Evolutionary conservation across 2,888 invertebrate species (phyloP), one percentile per base, ranked within the genome.

Genomic region (Pomacea canaliculata): DNA sequence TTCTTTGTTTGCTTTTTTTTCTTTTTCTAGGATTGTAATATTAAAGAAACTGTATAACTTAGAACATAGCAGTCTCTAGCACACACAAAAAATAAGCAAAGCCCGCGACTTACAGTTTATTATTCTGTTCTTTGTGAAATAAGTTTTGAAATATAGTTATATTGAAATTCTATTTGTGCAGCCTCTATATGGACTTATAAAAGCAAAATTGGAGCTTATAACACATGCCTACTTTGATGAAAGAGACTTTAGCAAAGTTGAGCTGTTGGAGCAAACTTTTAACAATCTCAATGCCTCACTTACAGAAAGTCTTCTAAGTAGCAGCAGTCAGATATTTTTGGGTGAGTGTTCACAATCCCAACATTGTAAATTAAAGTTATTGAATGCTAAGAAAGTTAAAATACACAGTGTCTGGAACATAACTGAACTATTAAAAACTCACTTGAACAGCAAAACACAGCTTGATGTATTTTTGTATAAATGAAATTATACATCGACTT

Each of bases 151-250:
- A 63, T 63, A 63, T 63, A 63, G 10, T 27, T 63, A 12, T 12
- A 63, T 19, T 23, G n/a, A 7, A 7, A 12, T 23, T 63, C 10
- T 19, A 19, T 65, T 70, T 10, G 80, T 82, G 19, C 85, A 91
- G 90, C 99, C 99, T 8, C 92, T 99, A 18, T 99, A 96, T 92
- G 99, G 99, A 0, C 83, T 90, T 27, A 88, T 91, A 78, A 96
- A 97, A 89, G 81, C 97, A 10, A 99, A 99, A 92, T 94, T 99
- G 93, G 95, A 97, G 81, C 92, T 99, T 13, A 98, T 99, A 79
- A 99, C 99, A 0, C 95, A 97, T 89, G 98, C 98, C 0, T 99
- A 98, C 92, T 99, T 99, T 91, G 94, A 97, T 77, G 97, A 98
- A 83, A 83, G 89, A 66, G 92, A 92, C 83, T 92, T 92, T 83